These are phyloP conservation scores for Platycheirus rosarum DNA, from an alignment of 2,888 invertebrate genomes.

Conservation along the genomic window DNA sequence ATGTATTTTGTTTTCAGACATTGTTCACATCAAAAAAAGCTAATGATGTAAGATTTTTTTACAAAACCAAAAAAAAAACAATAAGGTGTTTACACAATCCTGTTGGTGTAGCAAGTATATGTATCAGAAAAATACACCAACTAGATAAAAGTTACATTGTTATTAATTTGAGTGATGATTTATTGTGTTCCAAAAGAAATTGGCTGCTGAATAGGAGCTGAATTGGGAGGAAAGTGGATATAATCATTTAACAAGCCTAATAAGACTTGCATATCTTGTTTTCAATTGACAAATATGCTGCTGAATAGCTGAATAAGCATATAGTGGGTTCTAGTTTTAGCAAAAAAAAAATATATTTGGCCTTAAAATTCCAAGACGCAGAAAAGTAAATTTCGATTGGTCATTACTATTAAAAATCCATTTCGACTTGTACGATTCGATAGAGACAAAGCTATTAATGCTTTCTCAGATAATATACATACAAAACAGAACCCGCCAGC, in stretches of 20 bases:
- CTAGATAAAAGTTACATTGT: conserved; percentile 47
- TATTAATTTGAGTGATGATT: conserved; percentile 45
- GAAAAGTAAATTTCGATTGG: too few relatives aligned
- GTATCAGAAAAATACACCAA: conserved; percentile 48
- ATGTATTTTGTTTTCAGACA: conserved; percentile 2
- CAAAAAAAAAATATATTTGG: too few relatives aligned
- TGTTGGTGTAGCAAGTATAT: conserved; percentile 39
- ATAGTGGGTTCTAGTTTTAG: too few relatives aligned
- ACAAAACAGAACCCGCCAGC: too few relatives aligned
- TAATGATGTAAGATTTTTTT: conserved; percentile 38
- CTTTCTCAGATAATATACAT: too few relatives aligned
- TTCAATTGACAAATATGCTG: conserved; percentile 6
- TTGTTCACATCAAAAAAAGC: conserved; percentile 54
- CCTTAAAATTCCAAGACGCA: too few relatives aligned
- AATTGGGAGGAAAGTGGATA: conserved; percentile 27
- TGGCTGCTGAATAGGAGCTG: conserved; percentile 37
- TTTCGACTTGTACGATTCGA: too few relatives aligned
- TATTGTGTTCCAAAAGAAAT: conserved; percentile 53
- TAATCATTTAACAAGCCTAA: neutral
- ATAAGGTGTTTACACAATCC: conserved; percentile 46
- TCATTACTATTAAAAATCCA: too few relatives aligned
- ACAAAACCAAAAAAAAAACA: too few relatives aligned
- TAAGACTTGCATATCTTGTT: neutral
- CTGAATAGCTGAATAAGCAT: neutral
- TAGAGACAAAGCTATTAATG: too few relatives aligned